phyloP scores from a whole-genome alignment of 2,888 invertebrate species.

The Cotesia congregata region DNA sequence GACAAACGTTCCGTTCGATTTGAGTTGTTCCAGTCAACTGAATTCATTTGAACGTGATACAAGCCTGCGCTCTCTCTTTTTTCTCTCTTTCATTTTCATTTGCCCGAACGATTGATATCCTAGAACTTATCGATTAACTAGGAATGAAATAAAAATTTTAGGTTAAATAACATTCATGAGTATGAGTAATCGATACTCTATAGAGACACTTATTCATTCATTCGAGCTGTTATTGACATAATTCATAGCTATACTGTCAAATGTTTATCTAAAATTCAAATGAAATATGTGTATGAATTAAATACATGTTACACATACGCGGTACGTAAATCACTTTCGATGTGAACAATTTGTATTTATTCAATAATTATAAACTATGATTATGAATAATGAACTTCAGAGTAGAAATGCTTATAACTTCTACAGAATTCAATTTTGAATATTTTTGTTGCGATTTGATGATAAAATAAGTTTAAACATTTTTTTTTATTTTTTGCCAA shows the following conservation, averaged over 20 bases:
- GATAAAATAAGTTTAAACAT: too few relatives aligned
- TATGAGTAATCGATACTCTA: conserved; percentile 48
- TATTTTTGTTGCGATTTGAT: too few relatives aligned
- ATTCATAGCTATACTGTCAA: neutral
- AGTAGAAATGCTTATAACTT: too few relatives aligned
- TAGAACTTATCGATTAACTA: conserved; percentile 54
- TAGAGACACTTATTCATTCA: conserved; percentile 38
- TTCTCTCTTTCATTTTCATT: neutral
- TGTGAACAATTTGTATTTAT: conserved; percentile 3
- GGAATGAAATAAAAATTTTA: conserved; percentile 36
- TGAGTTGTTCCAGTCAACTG: conserved; percentile 31
- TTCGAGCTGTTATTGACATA: conserved; percentile 27
- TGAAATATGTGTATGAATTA: neutral
- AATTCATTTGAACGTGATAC: conserved; percentile 38
- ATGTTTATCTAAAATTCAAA: neutral
- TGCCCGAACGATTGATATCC: conserved; percentile 55
- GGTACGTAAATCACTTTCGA: neutral
- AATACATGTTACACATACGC: neutral
- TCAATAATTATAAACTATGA: too few relatives aligned
- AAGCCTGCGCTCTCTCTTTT: conserved; percentile 47
- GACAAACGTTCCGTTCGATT: conserved; percentile 42
- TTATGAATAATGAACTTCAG: too few relatives aligned
- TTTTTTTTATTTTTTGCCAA: too few relatives aligned
- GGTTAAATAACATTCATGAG: conserved; percentile 39
- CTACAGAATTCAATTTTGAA: too few relatives aligned